These are phyloP conservation scores for Ancistrus triradiatus DNA, from an alignment of 2,113 vertebrate species.

Conservation along the genomic window DNA sequence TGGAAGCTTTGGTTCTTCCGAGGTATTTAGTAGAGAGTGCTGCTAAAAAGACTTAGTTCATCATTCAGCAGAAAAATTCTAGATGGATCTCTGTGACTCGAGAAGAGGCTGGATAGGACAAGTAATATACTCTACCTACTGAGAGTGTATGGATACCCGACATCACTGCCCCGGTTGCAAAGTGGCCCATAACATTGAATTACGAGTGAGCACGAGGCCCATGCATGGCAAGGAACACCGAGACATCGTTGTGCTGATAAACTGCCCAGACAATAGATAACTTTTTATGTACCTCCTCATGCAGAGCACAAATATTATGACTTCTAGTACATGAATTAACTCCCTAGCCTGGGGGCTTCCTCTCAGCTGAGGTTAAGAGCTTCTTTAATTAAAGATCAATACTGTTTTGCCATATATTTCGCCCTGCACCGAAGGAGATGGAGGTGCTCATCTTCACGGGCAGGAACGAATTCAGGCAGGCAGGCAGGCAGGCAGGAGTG, in stretches of 20 bases:
- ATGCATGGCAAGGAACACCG: conserved; percentile 38
- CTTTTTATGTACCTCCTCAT: conserved; percentile 77
- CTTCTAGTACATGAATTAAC: conserved; percentile 80
- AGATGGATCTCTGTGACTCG: background rate
- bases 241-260: conserved; percentile 70
- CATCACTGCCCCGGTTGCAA: conserved; percentile 62
- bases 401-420: conserved; percentile 70
- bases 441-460: conserved; percentile 55
- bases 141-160: conserved; percentile 33
- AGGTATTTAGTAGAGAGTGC: too few species aligned
- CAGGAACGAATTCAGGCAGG: background rate
- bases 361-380: conserved; percentile 75
- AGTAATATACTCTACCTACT: conserved; percentile 16
- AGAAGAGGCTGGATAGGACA: conserved; percentile 3
- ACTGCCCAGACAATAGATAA: conserved; percentile 76
- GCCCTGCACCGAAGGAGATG: conserved; percentile 56
- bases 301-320: conserved; percentile 81
- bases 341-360: conserved; percentile 66
- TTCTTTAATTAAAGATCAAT: conserved; percentile 82
- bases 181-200: conserved; percentile 75
- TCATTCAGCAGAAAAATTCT: background rate
- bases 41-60: conserved; percentile 31
- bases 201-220: conserved; percentile 68
- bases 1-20: conserved; percentile 20
- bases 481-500: conserved; percentile 17